Conservation (phyloP, 1,140 invertebrate species). For the Diabrotica undecimpunctata region DNA sequence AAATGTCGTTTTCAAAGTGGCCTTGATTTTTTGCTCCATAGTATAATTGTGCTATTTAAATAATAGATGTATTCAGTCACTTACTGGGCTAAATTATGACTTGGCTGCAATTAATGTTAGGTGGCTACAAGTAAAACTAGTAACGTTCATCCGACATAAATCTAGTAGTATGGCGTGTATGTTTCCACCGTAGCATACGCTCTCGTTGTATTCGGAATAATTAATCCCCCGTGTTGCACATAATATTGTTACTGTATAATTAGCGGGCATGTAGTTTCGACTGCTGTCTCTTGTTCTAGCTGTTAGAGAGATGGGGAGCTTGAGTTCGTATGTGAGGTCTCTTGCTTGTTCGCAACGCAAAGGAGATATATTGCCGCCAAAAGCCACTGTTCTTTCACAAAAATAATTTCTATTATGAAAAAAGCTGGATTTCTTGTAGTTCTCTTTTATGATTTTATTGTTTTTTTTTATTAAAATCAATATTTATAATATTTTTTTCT, state of each 20-base stretch:
- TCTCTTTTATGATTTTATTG: too few relatives aligned
- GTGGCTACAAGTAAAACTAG: constrained; percentile 17
- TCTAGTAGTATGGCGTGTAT: constrained; percentile 18
- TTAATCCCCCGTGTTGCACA: constrained; percentile 39
- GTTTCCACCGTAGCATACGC: constrained; percentile 21
- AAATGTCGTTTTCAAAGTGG: too few relatives aligned
- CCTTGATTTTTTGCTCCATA: too few relatives aligned
- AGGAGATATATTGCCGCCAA: background rate
- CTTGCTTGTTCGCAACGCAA: background rate
- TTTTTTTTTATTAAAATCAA: too few relatives aligned
- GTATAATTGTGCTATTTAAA: too few relatives aligned
- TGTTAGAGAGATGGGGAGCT: background rate
- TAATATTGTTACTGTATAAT: constrained; percentile 42
- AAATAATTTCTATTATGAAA: too few relatives aligned
- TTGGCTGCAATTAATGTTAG: constrained; percentile 8
- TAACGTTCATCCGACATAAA: constrained; percentile 22
- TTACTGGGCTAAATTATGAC: constrained; percentile 6
- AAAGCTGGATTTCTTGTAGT: too few relatives aligned
- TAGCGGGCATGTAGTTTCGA: constrained; percentile 33
- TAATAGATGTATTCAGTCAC: too few relatives aligned
- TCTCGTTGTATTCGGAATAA: constrained; percentile 34
- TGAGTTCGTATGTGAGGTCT: background rate
- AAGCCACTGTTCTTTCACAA: too few relatives aligned
- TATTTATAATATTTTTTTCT: too few relatives aligned
- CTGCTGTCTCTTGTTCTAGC: constrained; percentile 16